Evolutionary conservation across 1,140 invertebrate genomes (phyloP).

Genomic region (Scaptomyza graminum): DNA sequence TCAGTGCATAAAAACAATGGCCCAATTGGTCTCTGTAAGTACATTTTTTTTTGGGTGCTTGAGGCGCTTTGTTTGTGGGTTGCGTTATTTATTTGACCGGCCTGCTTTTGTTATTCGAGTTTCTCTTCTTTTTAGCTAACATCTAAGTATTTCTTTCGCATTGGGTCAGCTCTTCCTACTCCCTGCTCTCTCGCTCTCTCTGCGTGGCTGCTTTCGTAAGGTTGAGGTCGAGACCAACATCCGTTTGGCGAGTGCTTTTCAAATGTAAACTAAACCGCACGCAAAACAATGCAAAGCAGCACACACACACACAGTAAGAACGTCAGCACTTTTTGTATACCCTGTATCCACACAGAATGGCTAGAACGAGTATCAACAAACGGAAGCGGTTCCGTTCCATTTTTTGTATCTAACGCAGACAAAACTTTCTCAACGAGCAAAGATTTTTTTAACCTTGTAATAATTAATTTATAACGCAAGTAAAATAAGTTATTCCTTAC

Average conservation of each 20-base stretch:
- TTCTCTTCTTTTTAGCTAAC: conserved; percentile 7
- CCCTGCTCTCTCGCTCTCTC: background rate
- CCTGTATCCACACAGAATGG: background rate
- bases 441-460: no score
- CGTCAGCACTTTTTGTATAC: conserved; percentile 23
- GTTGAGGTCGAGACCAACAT: conserved; percentile 78
- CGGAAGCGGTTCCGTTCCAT: background rate
- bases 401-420: background rate
- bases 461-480: no score
- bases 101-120: conserved; percentile 30
- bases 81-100: conserved; percentile 7
- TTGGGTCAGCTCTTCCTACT: background rate
- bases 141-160: background rate
- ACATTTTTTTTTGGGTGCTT: conserved; percentile 25
- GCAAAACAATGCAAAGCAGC: conserved; percentile 70
- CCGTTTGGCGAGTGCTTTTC: conserved; percentile 76
- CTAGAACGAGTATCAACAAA: background rate
- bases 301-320: conserved; percentile 11
- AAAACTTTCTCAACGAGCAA: no score
- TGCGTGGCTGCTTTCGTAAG: conserved; percentile 45
- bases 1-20: conserved; percentile 18
- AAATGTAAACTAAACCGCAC: conserved; percentile 77
- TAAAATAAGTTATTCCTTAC: background rate
- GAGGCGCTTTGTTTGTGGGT: conserved; percentile 27
- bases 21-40: conserved; percentile 33